A percentile compares a stretch with the other conserved stretches of the same genome.
These are phyloP conservation scores for Sigmodon hispidus DNA, from an alignment of 2,113 vertebrate genomes.

Conservation along the genomic window DNA sequence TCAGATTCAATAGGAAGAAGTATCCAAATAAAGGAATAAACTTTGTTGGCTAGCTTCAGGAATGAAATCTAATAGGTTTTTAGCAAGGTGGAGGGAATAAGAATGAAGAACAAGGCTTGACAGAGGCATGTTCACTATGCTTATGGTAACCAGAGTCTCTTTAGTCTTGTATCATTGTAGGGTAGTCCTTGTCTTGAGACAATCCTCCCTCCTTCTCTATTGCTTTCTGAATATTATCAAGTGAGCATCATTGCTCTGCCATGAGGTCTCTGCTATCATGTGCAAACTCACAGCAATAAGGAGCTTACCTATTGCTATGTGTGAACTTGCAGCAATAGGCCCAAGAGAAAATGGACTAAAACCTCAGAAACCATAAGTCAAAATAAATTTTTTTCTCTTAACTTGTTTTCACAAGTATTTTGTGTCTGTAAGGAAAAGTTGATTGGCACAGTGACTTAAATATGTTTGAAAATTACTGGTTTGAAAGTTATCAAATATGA, in stretches of 20 bases:
- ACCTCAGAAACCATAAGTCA: neutral
- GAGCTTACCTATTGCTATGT: neutral
- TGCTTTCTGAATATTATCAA: neutral
- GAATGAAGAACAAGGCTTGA: neutral
- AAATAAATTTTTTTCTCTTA: neutral
- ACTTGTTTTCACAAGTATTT: neutral
- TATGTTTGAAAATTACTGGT: neutral
- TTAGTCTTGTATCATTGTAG: neutral
- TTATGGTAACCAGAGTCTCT: neutral
- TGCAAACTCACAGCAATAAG: neutral
- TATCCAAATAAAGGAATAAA: neutral
- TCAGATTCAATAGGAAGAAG: neutral
- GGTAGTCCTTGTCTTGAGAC: neutral
- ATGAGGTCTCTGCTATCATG: neutral
- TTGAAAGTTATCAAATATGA: neutral
- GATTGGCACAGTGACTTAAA: neutral
- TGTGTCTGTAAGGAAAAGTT: neutral
- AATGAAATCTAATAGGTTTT: neutral
- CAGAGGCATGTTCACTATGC: neutral
- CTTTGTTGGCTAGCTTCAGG: neutral
- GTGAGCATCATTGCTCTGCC: neutral
- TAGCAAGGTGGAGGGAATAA: neutral
- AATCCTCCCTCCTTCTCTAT: neutral
- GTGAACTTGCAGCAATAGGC: neutral
- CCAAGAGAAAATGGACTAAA: neutral